Evolutionary conservation across 2,113 vertebrate genomes (phyloP), one percentile per base, ranked within the genome.

Genomic region (Amblyopsis rosae): DNA sequence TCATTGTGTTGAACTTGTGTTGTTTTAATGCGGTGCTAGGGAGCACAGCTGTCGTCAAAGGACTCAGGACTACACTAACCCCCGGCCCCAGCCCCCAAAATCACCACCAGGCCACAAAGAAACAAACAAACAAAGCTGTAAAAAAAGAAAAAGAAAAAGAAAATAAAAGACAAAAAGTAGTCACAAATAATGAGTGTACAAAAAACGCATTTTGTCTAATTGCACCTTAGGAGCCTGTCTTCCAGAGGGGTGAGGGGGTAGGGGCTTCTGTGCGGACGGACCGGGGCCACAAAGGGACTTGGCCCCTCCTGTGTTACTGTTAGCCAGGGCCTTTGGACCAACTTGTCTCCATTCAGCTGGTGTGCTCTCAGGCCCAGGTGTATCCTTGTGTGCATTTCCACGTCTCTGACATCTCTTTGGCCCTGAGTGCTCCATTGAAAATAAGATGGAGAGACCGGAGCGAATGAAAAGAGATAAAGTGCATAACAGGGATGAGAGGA

Each of bases 51-150:
- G 88, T 87, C 81, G 81, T 85, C 82, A 83, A 90, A 90, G 83
- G 85, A 87, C 81, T 70, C 84, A 82, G 80, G 78, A 80, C 87
- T 85, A 77, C 87, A 81, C 80, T 78, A 59, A 78, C 50, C 76
- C 59, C 3, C 12, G 26, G 6, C 12, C 62, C 9, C 55, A 57
- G 17, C 6, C 55, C 16, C 55, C 8, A n/a, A n/a, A n/a, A 57
- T 26, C 11, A 57, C 55, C 11, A 57, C 19, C 17, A 57, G 9
- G 75, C 17, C 73, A 89, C 87, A 91, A 90, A 90, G 90, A 88
- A 76, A 90, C 87, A 91, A 91, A 91, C 88, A 91, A 91, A 90
- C 90, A 91, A 91, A 90, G 88, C 85, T 59, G 79, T 89, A 2
- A 47, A 67, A 17, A 53, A 46, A 57, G 41, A 67, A 15, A 56